Conservation (phyloP, 2,888 invertebrate species). For the Xestobium rufovillosum region DNA sequence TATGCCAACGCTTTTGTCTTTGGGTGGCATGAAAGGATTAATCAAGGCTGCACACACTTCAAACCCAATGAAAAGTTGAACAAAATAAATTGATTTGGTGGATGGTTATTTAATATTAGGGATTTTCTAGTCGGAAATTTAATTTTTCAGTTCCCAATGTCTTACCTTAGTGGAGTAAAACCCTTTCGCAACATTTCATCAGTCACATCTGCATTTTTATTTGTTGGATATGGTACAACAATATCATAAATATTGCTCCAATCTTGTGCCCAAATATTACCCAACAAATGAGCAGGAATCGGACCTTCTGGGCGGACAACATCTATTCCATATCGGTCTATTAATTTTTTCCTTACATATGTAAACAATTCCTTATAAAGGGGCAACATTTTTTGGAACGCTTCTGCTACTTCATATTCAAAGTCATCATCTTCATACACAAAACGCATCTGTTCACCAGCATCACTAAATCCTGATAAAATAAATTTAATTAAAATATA, state of each 20-base stretch:
- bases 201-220: constrained; percentile 65
- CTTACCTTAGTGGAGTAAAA: constrained; percentile 62
- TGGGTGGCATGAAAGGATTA: no score
- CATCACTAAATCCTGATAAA: constrained; percentile 62
- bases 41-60: no score
- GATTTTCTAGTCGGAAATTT: no score
- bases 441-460: constrained; percentile 73
- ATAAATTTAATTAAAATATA: neutral
- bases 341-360: constrained; percentile 64
- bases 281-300: constrained; percentile 77
- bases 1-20: no score
- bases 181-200: constrained; percentile 68
- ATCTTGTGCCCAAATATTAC: constrained; percentile 80
- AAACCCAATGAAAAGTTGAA: no score
- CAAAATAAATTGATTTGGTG: no score
- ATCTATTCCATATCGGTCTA: constrained; percentile 41
- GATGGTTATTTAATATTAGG: no score
- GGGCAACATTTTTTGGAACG: constrained; percentile 60
- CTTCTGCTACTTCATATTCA: constrained; percentile 49
- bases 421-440: constrained; percentile 65
- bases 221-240: constrained; percentile 68
- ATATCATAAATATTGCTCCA: constrained; percentile 70
- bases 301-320: constrained; percentile 58
- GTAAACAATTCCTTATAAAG: constrained; percentile 78
- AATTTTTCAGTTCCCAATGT: no score